A percentile compares a stretch with the other conserved stretches of the same genome.
These are phyloP conservation scores for Prochilodus magdalenae DNA, from an alignment of 2,113 vertebrate genomes.

Conservation along the genomic window DNA sequence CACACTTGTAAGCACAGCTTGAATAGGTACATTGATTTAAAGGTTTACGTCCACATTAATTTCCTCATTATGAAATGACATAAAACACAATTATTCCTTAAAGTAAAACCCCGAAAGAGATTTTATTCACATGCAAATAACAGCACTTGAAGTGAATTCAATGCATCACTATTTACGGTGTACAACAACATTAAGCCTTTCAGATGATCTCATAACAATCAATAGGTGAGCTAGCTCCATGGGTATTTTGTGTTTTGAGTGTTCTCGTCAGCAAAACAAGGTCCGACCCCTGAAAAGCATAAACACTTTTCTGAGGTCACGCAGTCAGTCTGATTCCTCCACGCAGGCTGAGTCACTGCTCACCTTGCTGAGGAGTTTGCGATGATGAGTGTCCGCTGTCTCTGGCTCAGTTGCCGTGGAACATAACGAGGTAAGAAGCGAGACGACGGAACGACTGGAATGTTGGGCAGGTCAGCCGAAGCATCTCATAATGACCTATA, in stretches of 20 bases:
- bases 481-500: conserved; percentile 20
- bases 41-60: too few relatives aligned
- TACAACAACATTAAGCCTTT: too few relatives aligned
- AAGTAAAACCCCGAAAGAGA: too few relatives aligned
- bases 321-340: conserved; percentile 15
- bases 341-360: conserved; percentile 28
- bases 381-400: conserved; percentile 18
- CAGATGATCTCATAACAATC: neutral
- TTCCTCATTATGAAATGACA: too few relatives aligned
- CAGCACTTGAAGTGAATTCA: too few relatives aligned
- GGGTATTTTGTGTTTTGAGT: neutral
- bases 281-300: conserved; percentile 11
- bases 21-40: too few relatives aligned
- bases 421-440: conserved; percentile 44
- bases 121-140: too few relatives aligned
- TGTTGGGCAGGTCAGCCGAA: conserved; percentile 25
- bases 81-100: too few relatives aligned
- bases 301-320: conserved; percentile 21
- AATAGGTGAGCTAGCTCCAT: neutral
- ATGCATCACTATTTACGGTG: too few relatives aligned
- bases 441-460: conserved; percentile 14
- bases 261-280: neutral
- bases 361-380: conserved; percentile 10
- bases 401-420: conserved; percentile 39
- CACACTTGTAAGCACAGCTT: too few relatives aligned